Evolutionary conservation across 2,113 vertebrate genomes (phyloP).

Genomic region (Cebidichthys violaceus): DNA sequence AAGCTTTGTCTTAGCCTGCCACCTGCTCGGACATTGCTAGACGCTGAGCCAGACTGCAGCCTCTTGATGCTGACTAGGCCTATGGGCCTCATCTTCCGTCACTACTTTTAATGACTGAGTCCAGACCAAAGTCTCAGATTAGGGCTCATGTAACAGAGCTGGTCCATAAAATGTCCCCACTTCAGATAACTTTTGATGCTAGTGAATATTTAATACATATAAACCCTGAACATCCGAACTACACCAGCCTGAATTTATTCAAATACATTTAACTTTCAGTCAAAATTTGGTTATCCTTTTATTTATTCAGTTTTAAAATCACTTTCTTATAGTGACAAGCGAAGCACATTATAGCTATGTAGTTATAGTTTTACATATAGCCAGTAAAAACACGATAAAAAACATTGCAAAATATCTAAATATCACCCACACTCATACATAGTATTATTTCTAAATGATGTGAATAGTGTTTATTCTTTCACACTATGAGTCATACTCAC

Average conservation of each 20-base stretch:
- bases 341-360: background rate
- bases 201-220: background rate
- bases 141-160: conserved; percentile 28
- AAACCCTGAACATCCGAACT: background rate
- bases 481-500: conserved; percentile 4
- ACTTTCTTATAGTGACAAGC: background rate
- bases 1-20: conserved; percentile 52
- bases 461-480: background rate
- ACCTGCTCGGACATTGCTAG: conserved; percentile 43
- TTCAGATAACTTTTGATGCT: background rate
- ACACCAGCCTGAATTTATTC: background rate
- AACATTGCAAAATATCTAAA: background rate
- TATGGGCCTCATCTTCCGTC: conserved; percentile 23
- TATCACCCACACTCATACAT: background rate
- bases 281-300: background rate
- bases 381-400: background rate
- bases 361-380: background rate
- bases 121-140: conserved; percentile 38
- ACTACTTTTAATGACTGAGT: conserved; percentile 38
- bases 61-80: conserved; percentile 60
- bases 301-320: background rate
- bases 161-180: background rate
- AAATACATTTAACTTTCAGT: background rate
- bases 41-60: conserved; percentile 11
- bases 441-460: background rate